These are phyloP conservation scores for Conops quadrifasciatus DNA, from an alignment of 2,888 invertebrate genomes.

Conservation along the genomic window DNA sequence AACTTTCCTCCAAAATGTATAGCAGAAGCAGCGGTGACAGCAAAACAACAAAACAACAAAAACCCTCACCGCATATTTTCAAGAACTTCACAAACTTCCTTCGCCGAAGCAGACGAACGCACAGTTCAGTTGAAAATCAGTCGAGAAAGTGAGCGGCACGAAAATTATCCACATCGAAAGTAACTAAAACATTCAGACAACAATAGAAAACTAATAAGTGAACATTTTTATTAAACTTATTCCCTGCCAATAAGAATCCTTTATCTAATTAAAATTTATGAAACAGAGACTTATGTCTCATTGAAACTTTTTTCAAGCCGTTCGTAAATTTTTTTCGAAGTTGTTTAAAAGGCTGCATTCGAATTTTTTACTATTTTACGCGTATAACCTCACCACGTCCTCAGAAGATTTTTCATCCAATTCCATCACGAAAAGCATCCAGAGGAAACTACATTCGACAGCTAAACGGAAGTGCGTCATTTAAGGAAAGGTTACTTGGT, in stretches of 20 bases:
- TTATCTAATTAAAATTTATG: background rate
- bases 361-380: too few relatives aligned
- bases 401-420: background rate
- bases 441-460: constrained; percentile 8
- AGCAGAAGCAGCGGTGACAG: constrained; percentile 13
- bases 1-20: constrained; percentile 11
- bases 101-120: constrained; percentile 39
- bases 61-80: constrained; percentile 12
- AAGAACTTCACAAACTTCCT: constrained; percentile 40
- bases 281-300: too few relatives aligned
- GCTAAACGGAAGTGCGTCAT: constrained; percentile 14
- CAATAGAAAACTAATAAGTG: background rate
- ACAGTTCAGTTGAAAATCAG: constrained; percentile 46
- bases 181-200: background rate
- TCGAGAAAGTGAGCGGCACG: constrained; percentile 46
- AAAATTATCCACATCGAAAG: constrained; percentile 1
- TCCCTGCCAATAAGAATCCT: constrained; percentile 17
- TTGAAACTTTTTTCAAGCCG: too few relatives aligned
- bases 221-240: background rate
- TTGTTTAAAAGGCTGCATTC: too few relatives aligned
- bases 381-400: background rate
- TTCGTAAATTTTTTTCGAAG: too few relatives aligned
- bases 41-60: constrained; percentile 30
- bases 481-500: background rate
- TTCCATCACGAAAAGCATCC: background rate